Evolutionary conservation across 1,140 invertebrate species (phyloP).

Genomic region (Drosophila sulfurigaster): DNA sequence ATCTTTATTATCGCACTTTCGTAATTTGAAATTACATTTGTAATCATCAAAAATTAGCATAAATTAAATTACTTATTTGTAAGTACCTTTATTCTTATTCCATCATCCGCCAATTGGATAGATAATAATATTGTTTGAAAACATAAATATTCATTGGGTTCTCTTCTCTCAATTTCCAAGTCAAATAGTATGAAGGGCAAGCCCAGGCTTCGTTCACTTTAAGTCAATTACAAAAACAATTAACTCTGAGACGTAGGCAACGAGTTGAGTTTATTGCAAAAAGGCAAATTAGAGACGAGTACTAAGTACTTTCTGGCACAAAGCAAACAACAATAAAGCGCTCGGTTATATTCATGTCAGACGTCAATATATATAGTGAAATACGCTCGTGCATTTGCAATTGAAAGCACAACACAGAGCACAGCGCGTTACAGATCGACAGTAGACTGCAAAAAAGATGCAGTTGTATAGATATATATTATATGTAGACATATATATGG

Average conservation of each 20-base stretch:
- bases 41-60: background rate
- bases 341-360: constrained; percentile 14
- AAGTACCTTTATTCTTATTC: background rate
- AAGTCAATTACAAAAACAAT: constrained; percentile 9
- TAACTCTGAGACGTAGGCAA: background rate
- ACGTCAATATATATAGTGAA: background rate
- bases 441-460: background rate
- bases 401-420: background rate
- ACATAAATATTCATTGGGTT: background rate
- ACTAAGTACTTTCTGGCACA: constrained; percentile 5
- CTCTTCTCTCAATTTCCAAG: background rate
- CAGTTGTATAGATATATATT: background rate
- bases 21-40: background rate
- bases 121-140: background rate
- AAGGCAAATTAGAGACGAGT: background rate
- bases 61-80: background rate
- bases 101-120: background rate
- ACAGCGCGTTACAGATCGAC: background rate
- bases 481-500: background rate
- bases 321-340: background rate
- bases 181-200: constrained; percentile 1
- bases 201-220: background rate
- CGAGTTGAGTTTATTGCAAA: constrained; percentile 3
- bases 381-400: background rate
- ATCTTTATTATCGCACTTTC: too few relatives aligned